Evolutionary conservation across 2,888 invertebrate genomes (phyloP), one percentile per base, ranked within the genome.

Genomic region (Eueremaeus valkanovi): DNA sequence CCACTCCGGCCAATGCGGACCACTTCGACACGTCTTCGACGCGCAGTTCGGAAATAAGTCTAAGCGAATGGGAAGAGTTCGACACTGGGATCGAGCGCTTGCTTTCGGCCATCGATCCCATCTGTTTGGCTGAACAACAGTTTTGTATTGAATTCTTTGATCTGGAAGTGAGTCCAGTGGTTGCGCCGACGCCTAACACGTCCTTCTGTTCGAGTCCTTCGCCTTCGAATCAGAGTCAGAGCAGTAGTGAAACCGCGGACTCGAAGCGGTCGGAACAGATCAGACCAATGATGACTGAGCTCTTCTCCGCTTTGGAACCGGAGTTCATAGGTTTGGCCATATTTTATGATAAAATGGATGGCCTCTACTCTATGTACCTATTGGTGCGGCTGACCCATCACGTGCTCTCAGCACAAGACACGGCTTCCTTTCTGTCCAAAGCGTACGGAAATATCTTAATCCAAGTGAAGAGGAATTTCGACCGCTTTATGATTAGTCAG

Each of bases 61-160:
- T 76, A 16, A 75, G 73, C 27, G 77, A 89, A 75, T 81, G 83
- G 76, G 81, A 79, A 76, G 77, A 75, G 51, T 80, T 79, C 75
- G 79, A 80, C 73, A 58, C 45, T 13, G 75, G 72, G 45, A 68
- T 94, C 76, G 93, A 94, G 83, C 89, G 91, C 84, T 92, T 95
- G 73, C 86, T 99, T 76, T 90, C 90, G 21, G 90, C 94, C 82
- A 86, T 97, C 78, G 95, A 95, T 83, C 92, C 92, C 3, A 89
- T 95, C 75, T 95, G 96, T 82, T 87, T 95, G 79, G 91, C 92
- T 31, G 98, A 98, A 83, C 96, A 97, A 85, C 91, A 93, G 80
- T 98, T 98, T 85, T 96, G 95, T 83, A 89, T 92, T 24, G 87
- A 89, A 77, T 98, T 97, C 85, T 94, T 98, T 83, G 92, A 92